Evolutionary conservation across 2,113 vertebrate species (phyloP).

Genomic region (Theropithecus gelada): DNA sequence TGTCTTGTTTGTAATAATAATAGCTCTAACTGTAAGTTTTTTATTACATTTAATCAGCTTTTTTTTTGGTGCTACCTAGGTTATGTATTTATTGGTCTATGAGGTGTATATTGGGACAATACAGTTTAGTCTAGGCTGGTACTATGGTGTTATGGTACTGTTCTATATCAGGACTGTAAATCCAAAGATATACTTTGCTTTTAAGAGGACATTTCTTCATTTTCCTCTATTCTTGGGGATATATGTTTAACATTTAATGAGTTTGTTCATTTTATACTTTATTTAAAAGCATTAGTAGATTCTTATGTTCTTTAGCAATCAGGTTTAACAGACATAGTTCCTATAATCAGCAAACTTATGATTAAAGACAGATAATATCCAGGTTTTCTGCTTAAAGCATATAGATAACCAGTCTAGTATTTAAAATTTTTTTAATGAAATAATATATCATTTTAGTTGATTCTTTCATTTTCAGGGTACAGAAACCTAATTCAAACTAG

Average conservation of each 20-base stretch:
- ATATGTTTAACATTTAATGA: background rate
- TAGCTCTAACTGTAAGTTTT: background rate
- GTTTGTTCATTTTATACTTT: slow-evolving; percentile 24
- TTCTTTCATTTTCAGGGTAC: background rate
- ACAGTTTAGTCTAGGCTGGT: background rate
- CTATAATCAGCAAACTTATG: background rate
- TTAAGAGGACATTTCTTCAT: background rate
- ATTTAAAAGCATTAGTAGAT: background rate
- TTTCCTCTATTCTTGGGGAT: background rate
- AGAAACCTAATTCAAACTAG: background rate
- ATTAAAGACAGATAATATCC: background rate
- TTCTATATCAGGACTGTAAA: background rate
- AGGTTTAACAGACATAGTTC: background rate
- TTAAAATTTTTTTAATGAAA: background rate
- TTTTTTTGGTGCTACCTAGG: background rate
- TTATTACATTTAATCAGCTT: background rate
- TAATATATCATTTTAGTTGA: background rate
- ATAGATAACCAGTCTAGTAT: background rate
- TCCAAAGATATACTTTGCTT: background rate
- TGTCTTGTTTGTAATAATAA: background rate
- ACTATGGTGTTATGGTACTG: background rate
- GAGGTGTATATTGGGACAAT: background rate
- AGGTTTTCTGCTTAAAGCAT: background rate
- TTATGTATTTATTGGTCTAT: background rate
- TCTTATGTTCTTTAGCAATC: background rate